phyloP scores from a whole-genome alignment of 2,888 invertebrate species.

The Standfussiana lucernea region DNA sequence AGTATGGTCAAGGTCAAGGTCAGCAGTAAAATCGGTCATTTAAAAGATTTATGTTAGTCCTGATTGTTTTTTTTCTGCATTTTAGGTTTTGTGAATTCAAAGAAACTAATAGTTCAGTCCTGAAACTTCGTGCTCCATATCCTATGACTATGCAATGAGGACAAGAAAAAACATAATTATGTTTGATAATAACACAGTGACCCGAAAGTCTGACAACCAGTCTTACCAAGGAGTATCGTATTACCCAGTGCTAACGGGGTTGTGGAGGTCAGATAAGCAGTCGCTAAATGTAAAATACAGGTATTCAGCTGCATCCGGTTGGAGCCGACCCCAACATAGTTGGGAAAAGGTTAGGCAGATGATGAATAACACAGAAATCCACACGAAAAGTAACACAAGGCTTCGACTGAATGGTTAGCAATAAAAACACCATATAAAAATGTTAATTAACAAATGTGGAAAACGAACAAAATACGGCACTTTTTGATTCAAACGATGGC shows the following conservation, averaged over 20 bases:
- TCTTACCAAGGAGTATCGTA: no score
- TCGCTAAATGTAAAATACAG: no score
- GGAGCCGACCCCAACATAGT: no score
- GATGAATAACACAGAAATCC: neutral
- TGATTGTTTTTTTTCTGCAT: neutral
- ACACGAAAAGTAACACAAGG: neutral
- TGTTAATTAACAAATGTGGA: conserved; percentile 46
- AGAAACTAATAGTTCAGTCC: neutral
- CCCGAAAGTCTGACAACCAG: no score
- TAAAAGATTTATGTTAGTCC: neutral
- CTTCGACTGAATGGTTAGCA: neutral
- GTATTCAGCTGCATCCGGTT: no score
- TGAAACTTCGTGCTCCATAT: neutral
- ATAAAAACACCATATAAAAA: conserved; percentile 29
- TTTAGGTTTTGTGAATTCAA: neutral
- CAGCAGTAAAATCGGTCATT: neutral
- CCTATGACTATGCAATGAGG: neutral
- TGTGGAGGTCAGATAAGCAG: no score
- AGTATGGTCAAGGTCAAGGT: neutral
- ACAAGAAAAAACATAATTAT: neutral
- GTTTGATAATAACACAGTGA: neutral
- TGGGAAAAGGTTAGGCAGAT: no score
- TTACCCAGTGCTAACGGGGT: no score
- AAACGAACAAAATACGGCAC: conserved; percentile 28
- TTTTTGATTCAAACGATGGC: conserved; percentile 35